Evolutionary conservation across 2,113 vertebrate species (phyloP), one percentile per base, ranked within the genome.

Genomic region (Polypterus bichir): DNA sequence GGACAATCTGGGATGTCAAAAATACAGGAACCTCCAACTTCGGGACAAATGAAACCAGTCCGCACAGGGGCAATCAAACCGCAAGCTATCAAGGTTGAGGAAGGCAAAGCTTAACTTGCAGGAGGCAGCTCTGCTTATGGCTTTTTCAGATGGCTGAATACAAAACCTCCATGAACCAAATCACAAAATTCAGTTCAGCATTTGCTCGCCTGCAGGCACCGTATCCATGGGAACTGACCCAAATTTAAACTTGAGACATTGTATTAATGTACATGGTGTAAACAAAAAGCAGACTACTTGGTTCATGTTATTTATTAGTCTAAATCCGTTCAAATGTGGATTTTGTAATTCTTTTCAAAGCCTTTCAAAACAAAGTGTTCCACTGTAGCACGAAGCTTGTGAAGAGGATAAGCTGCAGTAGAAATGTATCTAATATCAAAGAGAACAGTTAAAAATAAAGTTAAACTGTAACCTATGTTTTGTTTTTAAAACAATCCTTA

Each of bases 21-120:
- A 75, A 84, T 94, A 77, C 91, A 89, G 69, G 93, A 94, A 59
- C 73, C 83, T 56, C 64, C 89, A 4, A 68, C 87, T 5, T 60
- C 88, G 7, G 71, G 76, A 57, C 92, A 89, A 73, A 76, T 84
- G 77, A 96, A 94, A 79, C 85, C 86, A 8, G 79, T 84, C 71
- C 89, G 93, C 68, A 91, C 91, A 0, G 91, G 93, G 79, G 86
- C 91, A 1, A 92, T 97, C 82, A 95, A 97, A 82, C 89, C 93
- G 71, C 91, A 91, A 79, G 83, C 85, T 1, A 86, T 89, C 68
- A 91, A 92, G 81, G 85, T 92, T 74, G 93, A 96, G 77, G 93
- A 94, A 76, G 89, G 91, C 74, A 91, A 92, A 79, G 91, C 90
- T 68, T 97, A 75, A 79, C 62, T 51, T 51, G 49, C 6, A 51